A percentile compares a stretch with the other conserved stretches of the same genome.
phyloP scores from a whole-genome alignment of 2,797 vertebrate genomes.

The Smutsia gigantea region DNA sequence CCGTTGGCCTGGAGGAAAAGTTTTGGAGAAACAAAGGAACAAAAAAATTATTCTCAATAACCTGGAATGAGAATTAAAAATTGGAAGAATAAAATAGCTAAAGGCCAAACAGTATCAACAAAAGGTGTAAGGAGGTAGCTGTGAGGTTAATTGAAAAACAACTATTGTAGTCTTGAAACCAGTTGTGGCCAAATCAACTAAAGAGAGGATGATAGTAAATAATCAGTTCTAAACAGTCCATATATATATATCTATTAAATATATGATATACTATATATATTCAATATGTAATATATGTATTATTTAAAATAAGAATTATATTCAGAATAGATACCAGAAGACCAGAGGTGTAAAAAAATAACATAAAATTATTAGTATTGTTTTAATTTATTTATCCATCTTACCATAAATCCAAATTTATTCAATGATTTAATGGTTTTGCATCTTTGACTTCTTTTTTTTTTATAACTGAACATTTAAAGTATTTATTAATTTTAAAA shows the following conservation, averaged over 20 bases:
- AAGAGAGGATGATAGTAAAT: background rate
- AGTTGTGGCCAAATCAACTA: background rate
- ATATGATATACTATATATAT: background rate
- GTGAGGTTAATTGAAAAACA: background rate
- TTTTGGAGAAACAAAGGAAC: background rate
- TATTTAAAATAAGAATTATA: background rate
- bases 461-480: slow-evolving; percentile 29
- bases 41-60: background rate
- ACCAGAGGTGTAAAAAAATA: background rate
- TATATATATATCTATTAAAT: background rate
- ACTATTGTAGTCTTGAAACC: background rate
- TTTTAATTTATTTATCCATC: background rate
- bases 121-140: background rate
- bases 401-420: background rate
- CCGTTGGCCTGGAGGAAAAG: background rate
- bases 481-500: slow-evolving; percentile 20
- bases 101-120: background rate
- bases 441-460: no score
- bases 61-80: background rate
- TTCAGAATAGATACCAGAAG: background rate
- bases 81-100: background rate
- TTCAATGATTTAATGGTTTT: background rate
- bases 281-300: background rate
- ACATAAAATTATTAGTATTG: background rate
- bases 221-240: background rate